These are phyloP conservation scores for Drosophila busckii DNA, from an alignment of 1,140 invertebrate genomes.

Conservation along the genomic window DNA sequence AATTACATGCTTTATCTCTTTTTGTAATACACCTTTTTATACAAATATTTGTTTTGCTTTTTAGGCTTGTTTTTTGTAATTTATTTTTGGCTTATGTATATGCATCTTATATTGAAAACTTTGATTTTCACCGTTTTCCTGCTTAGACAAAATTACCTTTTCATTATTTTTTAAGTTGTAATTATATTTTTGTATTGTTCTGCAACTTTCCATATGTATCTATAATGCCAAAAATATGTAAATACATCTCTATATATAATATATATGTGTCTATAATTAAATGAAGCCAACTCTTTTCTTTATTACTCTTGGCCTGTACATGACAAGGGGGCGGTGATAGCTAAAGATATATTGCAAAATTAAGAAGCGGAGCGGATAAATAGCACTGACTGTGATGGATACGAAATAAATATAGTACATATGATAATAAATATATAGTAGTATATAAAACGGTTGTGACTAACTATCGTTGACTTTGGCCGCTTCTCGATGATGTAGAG, in stretches of 20 bases:
- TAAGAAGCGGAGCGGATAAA: no score
- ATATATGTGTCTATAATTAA: conserved; percentile 66
- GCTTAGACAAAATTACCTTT: conserved; percentile 42
- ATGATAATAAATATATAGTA: no score
- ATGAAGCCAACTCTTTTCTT: conserved; percentile 75
- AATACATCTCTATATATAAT: conserved; percentile 68
- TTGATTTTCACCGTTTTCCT: conserved; percentile 65
- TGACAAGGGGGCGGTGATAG: conserved; percentile 63
- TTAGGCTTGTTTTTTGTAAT: conserved; percentile 26
- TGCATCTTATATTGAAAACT: conserved; percentile 40
- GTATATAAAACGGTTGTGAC: no score
- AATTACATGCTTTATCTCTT: conserved; percentile 62
- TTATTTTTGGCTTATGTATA: conserved; percentile 19
- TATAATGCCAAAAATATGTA: conserved; percentile 74
- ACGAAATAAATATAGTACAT: no score
- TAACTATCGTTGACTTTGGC: no score
- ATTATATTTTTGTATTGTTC: conserved; percentile 40
- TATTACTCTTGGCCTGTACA: conserved; percentile 65
- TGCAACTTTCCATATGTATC: conserved; percentile 46
- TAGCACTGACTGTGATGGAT: no score
- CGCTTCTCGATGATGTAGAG: no score
- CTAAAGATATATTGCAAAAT: no score
- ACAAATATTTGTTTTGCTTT: conserved; percentile 42
- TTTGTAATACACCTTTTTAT: conserved; percentile 49
- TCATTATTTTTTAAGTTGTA: conserved; percentile 14